These are phyloP conservation scores for Drosophila pseudotalamancana DNA, from an alignment of 2,888 invertebrate genomes.

Conservation along the genomic window DNA sequence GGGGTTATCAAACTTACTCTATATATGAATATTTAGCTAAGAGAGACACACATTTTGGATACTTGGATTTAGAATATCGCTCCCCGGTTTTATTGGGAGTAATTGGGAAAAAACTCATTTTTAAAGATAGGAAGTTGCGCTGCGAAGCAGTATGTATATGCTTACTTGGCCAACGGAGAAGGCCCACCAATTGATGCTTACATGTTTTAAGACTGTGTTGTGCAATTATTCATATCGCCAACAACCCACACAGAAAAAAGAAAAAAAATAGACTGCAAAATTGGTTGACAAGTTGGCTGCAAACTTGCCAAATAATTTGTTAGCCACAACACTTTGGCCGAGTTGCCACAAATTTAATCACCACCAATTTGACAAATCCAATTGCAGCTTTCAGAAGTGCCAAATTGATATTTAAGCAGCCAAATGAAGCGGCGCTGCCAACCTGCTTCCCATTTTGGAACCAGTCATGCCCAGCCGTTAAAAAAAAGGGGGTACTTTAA, in stretches of 20 bases:
- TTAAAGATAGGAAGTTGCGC: no score
- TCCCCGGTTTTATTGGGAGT: no score
- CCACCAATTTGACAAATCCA: slow-evolving; percentile 63
- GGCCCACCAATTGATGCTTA: slow-evolving; percentile 77
- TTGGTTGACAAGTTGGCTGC: slow-evolving; percentile 51
- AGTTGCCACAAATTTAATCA: slow-evolving; percentile 66
- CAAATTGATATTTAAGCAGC: slow-evolving; percentile 64
- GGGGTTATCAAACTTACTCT: no score
- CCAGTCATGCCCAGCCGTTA: slow-evolving; percentile 25
- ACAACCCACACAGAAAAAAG: not conserved
- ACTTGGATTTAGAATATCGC: no score
- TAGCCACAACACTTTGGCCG: slow-evolving; percentile 50
- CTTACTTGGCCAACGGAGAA: slow-evolving; percentile 35
- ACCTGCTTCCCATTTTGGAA: slow-evolving; percentile 25
- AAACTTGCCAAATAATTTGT: slow-evolving; percentile 71
- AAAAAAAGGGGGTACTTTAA: not conserved
- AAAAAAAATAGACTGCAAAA: slow-evolving; percentile 17
- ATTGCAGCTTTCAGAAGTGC: slow-evolving; percentile 65
- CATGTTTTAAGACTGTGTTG: slow-evolving; percentile 56
- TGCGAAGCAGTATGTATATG: slow-evolving; percentile 7
- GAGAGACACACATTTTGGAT: no score
- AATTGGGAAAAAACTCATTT: no score
- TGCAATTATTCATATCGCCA: slow-evolving; percentile 65
- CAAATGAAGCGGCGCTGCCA: slow-evolving; percentile 39
- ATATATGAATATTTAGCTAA: no score